A percentile compares a stretch with the other conserved stretches of the same genome.
These are phyloP conservation scores for Galeruca laticollis DNA, from an alignment of 2,888 invertebrate genomes.

Conservation along the genomic window DNA sequence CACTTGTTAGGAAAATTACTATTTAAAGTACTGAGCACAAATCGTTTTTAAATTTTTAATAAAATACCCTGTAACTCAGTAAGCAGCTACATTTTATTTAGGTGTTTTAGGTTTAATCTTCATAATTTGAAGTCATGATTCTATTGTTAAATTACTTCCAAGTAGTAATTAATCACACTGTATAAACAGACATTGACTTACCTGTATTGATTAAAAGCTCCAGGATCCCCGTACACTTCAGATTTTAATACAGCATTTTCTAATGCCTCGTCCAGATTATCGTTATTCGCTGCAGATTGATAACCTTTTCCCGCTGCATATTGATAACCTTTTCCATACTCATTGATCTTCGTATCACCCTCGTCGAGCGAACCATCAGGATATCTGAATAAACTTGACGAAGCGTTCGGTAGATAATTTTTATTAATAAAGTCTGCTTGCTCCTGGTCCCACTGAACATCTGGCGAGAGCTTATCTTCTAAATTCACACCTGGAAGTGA, in stretches of 20 bases:
- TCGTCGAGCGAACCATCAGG: slow-evolving; percentile 56
- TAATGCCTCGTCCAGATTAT: slow-evolving; percentile 65
- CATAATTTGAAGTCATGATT: too few species aligned
- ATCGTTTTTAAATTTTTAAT: too few species aligned
- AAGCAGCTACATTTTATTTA: too few species aligned
- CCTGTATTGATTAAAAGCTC: slow-evolving; percentile 67
- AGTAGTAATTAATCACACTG: too few species aligned
- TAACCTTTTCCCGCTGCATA: slow-evolving; percentile 63
- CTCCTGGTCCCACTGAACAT: slow-evolving; percentile 56
- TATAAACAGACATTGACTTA: too few species aligned
- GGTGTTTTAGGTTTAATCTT: too few species aligned
- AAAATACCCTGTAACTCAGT: too few species aligned
- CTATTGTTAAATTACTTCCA: too few species aligned
- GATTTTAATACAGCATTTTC: slow-evolving; percentile 75
- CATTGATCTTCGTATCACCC: slow-evolving; percentile 62
- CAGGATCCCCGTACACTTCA: slow-evolving; percentile 73
- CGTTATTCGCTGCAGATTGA: slow-evolving; percentile 62
- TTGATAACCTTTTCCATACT: slow-evolving; percentile 64
- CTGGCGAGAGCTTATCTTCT: slow-evolving; percentile 51
- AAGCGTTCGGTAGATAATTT: slow-evolving; percentile 53
- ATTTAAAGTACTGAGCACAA: too few species aligned
- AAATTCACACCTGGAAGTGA: slow-evolving; percentile 45
- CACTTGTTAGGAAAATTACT: too few species aligned
- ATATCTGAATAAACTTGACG: slow-evolving; percentile 58
- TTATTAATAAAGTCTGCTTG: slow-evolving; percentile 44